Percentiles rank a stretch among this genome's conserved stretches.
Conservation (phyloP, 1,140 invertebrate species). For the Scaptodrosophila lebanonensis region DNA sequence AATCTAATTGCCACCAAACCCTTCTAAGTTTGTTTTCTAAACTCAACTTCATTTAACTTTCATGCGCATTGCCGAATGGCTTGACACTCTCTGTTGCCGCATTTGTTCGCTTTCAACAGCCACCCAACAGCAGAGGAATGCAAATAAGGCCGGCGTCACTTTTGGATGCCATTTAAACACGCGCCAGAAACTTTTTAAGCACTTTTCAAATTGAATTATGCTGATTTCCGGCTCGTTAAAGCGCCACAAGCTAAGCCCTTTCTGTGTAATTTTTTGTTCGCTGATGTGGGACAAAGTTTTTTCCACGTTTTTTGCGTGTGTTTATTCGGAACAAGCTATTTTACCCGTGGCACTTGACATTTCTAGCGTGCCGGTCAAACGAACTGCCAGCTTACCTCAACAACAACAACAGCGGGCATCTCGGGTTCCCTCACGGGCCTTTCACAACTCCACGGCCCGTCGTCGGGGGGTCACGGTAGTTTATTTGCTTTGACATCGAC, state of each 20-base stretch:
- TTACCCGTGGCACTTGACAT: too few relatives aligned
- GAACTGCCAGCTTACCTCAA: constrained; percentile 2
- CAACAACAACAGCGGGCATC: not conserved
- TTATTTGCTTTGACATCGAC: constrained; percentile 14
- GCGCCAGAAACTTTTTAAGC: constrained; percentile 5
- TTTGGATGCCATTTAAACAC: constrained; percentile 10
- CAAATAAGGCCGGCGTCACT: constrained; percentile 35
- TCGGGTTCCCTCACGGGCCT: constrained; percentile 3
- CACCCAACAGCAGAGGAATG: constrained; percentile 36
- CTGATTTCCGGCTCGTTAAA: too few relatives aligned
- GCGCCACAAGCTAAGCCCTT: not conserved
- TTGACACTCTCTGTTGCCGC: constrained; percentile 34
- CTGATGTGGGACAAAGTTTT: too few relatives aligned
- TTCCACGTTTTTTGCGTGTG: constrained; percentile 6
- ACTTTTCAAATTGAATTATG: constrained; percentile 29
- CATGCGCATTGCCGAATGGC: too few relatives aligned
- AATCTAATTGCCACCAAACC: constrained; percentile 29
- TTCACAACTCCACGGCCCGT: constrained; percentile 2
- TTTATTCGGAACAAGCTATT: too few relatives aligned
- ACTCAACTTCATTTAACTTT: too few relatives aligned
- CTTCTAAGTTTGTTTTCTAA: constrained; percentile 22
- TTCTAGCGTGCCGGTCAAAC: too few relatives aligned
- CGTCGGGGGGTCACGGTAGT: not conserved
- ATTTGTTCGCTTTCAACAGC: constrained; percentile 17
- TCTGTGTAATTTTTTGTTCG: not conserved